Base-by-base conservation (phyloP, 2,888 invertebrate species). In the Cotesia congregata region DNA sequence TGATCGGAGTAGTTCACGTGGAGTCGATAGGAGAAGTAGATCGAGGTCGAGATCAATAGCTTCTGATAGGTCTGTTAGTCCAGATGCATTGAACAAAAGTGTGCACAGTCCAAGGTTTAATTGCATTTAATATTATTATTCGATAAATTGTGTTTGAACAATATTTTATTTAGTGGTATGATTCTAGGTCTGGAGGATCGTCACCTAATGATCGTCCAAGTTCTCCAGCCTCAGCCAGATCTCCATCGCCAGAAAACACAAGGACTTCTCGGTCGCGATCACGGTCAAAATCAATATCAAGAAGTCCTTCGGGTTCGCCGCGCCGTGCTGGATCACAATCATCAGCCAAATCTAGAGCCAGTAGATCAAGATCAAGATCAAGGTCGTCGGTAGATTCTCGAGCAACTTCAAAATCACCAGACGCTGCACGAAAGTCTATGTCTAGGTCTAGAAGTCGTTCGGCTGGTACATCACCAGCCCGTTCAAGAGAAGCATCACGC, bases 181-280 rank as follows among this genome's bases (percentile, higher is more conserved):
- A 67, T 12, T 67, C 62, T 68, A 86, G 86, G 67, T 86, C 85
- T 0, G 82, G 79, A 67, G 77, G 72, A 40, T 84, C 82, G 0
- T 86, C 86, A 0, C 83, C 83, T 17, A 64, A 15, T 0, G 70
- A 17, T 6, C 81, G 75, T 64, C 79, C 82, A 64, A 75, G 73
- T 7, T 84, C 85, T 6, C 85, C 83, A 40, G 78, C 82, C 59
- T 84, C 84, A 30, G 72, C 77, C 86, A 87, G 9, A 83, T 87
- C 86, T n/a, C 78, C 80, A 65, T 76, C 82, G 17, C 61, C 50
- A 1, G 64, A 69, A 5, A 71, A 69, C 64, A 40, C 7, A 60
- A 70, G 77, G 74, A 39, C 39, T 15, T 75, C 74, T 65, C 74
- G 79, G 38, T 75, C 76, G 61, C 72, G 80, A 73, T 83, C 82